Evolutionary conservation across 2,888 invertebrate species (phyloP), one percentile per base, ranked within the genome.

Genomic region (Diarsia dahlii): DNA sequence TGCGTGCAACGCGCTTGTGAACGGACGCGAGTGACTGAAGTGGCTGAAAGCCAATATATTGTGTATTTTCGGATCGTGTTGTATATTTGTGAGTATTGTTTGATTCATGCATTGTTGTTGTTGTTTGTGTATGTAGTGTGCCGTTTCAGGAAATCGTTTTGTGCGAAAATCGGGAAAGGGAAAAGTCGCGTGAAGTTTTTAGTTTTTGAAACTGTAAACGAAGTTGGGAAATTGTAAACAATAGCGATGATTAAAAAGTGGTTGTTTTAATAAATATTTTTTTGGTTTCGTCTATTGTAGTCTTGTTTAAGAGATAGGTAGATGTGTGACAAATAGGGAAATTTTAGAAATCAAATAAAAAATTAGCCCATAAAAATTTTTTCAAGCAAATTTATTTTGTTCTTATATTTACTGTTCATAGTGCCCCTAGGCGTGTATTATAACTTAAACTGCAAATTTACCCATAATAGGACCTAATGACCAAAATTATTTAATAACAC

Each of bases 61-160:
- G 83, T 83, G 81, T 83, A 83, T 83, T 83, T 83, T 83, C 66
- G 83, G 83, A 83, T 83, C 80, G 65, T 80, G 65, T 83, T 80
- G 58, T 83, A 72, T 18, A 56, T 69, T 64, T 39, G 83, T 83
- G 77, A 83, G 83, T 83, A 83, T 77, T 77, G 58, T 74, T 82
- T 72, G 46, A 64, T 80, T 68, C n/a, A 23, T 82, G 76, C 70
- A 46, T 79, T 82, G 82, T 82, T 82, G 56, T 73, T 80, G 60
- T 73, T 80, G 76, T 73, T 76, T 82, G 62, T 71, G 23, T 72
- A 58, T 54, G 56, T 54, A 23, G 50, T 46, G 56, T 39, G 28
- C 28, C 39, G 52, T 45, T 68, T 28, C 18, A 58, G 69, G 28
- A 72, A 66, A 48, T 71, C 15, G 39, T 15, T 63, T 0, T 45